A percentile compares a stretch with the other conserved stretches of the same genome.
These are phyloP conservation scores for Arrhamphus sclerolepis DNA, from an alignment of 2,797 vertebrate genomes.

Conservation along the genomic window DNA sequence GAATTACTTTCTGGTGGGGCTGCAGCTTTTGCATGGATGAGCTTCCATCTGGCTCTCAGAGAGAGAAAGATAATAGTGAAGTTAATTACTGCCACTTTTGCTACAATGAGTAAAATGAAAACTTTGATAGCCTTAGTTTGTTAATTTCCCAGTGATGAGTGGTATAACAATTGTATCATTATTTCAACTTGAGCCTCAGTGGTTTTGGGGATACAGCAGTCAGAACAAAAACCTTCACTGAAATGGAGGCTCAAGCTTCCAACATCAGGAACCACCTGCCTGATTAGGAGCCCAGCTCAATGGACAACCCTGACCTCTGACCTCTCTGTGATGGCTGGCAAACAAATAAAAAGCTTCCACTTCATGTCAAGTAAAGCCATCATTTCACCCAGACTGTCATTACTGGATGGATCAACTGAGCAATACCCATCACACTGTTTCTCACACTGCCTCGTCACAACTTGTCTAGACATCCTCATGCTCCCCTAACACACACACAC, in stretches of 20 bases:
- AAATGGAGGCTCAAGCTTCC: conserved; percentile 1
- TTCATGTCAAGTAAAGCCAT: background rate
- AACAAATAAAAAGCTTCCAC: background rate
- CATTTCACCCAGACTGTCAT: conserved; percentile 15
- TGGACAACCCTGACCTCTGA: conserved; percentile 28
- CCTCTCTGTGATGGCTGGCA: conserved; percentile 6
- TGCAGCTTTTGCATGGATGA: conserved; percentile 1
- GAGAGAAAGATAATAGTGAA: conserved; percentile 4
- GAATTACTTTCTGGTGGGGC: no score
- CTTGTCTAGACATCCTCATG: conserved; percentile 62
- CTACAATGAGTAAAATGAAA: conserved; percentile 19
- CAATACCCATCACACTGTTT: conserved; percentile 49
- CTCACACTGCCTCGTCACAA: conserved; percentile 54
- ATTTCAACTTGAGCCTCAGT: conserved; percentile 7
- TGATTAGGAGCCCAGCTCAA: background rate
- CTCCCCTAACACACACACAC: conserved; percentile 44
- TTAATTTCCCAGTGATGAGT: conserved; percentile 17
- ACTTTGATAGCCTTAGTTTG: conserved; percentile 12
- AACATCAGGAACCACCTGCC: conserved; percentile 2
- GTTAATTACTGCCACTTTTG: conserved; percentile 18
- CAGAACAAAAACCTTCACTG: conserved; percentile 5
- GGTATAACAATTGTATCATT: background rate
- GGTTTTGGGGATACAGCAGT: background rate
- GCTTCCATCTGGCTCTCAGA: background rate
- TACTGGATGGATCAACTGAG: conserved; percentile 22